Evolutionary conservation across 2,888 invertebrate species (phyloP).

Genomic region (Carpatolechia fugitivella): DNA sequence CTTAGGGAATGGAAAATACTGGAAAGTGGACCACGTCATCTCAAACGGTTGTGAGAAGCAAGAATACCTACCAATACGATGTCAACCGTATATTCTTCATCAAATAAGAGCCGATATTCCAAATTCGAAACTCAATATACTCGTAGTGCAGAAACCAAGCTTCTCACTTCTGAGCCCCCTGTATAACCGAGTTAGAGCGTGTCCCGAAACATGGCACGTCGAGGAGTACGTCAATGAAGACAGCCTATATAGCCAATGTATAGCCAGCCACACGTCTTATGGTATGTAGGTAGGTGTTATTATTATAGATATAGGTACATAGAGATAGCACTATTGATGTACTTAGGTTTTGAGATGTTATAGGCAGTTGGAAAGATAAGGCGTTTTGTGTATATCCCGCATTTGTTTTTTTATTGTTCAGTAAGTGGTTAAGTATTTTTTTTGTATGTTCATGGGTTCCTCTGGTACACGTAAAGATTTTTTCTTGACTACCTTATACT

Average conservation of each 20-base stretch:
- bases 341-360: not conserved
- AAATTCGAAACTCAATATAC: not conserved
- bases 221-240: not conserved
- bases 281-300: not conserved
- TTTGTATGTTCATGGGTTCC: too few species aligned
- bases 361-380: not conserved
- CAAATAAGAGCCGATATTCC: too few species aligned
- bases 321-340: slow-evolving; percentile 1
- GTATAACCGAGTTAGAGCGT: slow-evolving; percentile 4
- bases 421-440: too few species aligned
- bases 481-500: too few species aligned
- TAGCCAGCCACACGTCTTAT: not conserved
- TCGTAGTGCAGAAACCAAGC: not conserved
- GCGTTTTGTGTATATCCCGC: not conserved
- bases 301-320: not conserved
- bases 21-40: too few species aligned
- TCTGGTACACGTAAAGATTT: too few species aligned
- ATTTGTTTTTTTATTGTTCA: too few species aligned
- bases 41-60: too few species aligned
- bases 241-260: not conserved
- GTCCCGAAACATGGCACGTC: slow-evolving; percentile 3
- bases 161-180: not conserved
- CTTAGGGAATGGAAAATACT: too few species aligned
- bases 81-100: too few species aligned
- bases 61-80: too few species aligned